Conservation (phyloP, 2,113 vertebrate genomes). For the Triplophysa siluroides region DNA sequence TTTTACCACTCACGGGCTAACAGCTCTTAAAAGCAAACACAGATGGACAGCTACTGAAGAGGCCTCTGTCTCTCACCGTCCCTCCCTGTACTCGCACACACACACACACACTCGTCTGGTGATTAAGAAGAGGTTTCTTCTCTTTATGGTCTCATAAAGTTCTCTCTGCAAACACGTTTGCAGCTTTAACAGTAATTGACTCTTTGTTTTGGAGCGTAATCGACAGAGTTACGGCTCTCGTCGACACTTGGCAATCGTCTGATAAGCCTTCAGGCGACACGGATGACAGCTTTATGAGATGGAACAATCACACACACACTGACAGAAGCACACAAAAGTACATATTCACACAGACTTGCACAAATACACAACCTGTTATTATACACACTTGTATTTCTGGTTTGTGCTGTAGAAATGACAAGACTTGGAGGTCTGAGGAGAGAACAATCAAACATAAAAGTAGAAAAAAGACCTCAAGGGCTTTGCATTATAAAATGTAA, state of each 20-base stretch:
- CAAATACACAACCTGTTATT: slow-evolving; percentile 14
- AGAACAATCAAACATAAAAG: not conserved
- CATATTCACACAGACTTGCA: slow-evolving; percentile 20
- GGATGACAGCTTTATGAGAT: slow-evolving; percentile 49
- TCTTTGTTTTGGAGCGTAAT: slow-evolving; percentile 52
- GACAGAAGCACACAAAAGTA: not conserved
- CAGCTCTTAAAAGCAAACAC: slow-evolving; percentile 52
- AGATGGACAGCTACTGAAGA: slow-evolving; percentile 49
- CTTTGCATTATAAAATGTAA: not conserved
- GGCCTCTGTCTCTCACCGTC: slow-evolving; percentile 20
- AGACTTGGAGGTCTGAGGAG: not conserved
- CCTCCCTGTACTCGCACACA: slow-evolving; percentile 12
- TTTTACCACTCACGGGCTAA: slow-evolving; percentile 49
- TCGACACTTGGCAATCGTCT: slow-evolving; percentile 37
- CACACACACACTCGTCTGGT: slow-evolving; percentile 36
- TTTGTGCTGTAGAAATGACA: slow-evolving; percentile 19
- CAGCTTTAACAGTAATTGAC: slow-evolving; percentile 51
- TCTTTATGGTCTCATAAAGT: slow-evolving; percentile 53
- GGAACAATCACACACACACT: not conserved
- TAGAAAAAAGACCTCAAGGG: not conserved
- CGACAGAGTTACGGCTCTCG: slow-evolving; percentile 52
- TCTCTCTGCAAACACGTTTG: slow-evolving; percentile 54
- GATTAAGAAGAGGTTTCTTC: slow-evolving; percentile 50
- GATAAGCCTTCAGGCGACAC: slow-evolving; percentile 43
- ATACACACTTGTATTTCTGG: slow-evolving; percentile 30